Conservation (phyloP, 2,797 vertebrate species). For the Enteromius fasciolatus region DNA sequence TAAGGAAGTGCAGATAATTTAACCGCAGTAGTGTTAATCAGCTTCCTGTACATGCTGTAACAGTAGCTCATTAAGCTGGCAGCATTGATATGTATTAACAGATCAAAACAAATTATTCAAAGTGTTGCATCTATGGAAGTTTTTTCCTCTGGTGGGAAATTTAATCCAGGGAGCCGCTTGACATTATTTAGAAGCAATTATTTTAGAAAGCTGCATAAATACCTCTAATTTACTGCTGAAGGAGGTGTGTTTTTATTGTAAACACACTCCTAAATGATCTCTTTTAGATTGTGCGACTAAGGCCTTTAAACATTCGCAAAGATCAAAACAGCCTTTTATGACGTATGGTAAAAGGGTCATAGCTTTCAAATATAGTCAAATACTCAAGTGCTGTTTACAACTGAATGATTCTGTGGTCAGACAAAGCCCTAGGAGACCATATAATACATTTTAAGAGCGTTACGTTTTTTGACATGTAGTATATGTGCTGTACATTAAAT, state of each 20-base stretch:
- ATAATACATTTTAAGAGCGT: too few species aligned
- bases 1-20: conserved; percentile 31
- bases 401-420: neutral
- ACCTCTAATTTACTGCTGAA: conserved; percentile 65
- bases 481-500: neutral
- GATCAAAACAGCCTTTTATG: neutral
- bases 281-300: conserved; percentile 17
- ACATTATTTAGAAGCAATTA: conserved; percentile 68
- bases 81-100: conserved; percentile 51
- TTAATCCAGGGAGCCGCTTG: conserved; percentile 62
- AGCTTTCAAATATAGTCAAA: conserved; percentile 1
- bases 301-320: neutral
- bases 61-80: conserved; percentile 35
- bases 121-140: conserved; percentile 58
- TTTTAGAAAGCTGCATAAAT: conserved; percentile 64
- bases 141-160: conserved; percentile 55
- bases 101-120: conserved; percentile 62
- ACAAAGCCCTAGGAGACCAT: neutral
- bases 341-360: neutral
- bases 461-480: neutral
- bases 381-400: neutral
- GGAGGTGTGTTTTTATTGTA: conserved; percentile 65
- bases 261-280: conserved; percentile 54
- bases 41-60: conserved; percentile 37
- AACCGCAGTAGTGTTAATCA: conserved; percentile 25